Evolutionary conservation across 1,140 invertebrate species (phyloP).

Genomic region (Drosophila quadrilineata): DNA sequence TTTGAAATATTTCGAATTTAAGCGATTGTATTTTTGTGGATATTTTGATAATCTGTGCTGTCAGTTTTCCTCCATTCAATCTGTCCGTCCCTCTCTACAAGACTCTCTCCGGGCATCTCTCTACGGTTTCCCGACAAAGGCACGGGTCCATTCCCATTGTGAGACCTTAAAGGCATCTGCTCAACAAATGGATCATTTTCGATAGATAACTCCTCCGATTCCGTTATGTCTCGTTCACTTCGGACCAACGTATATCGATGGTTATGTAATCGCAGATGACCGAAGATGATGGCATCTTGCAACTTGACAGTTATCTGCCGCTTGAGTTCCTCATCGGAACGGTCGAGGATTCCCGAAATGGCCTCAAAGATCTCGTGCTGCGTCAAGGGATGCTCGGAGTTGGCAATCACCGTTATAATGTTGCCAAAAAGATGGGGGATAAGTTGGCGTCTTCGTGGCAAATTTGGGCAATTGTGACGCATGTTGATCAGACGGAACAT

Average conservation of each 20-base stretch:
- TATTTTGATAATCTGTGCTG: too few relatives aligned
- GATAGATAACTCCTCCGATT: slow-evolving; percentile 14
- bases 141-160: too few relatives aligned
- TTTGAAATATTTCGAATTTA: too few relatives aligned
- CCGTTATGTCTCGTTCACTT: slow-evolving; percentile 24
- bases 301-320: slow-evolving; percentile 58
- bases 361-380: slow-evolving; percentile 60
- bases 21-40: too few relatives aligned
- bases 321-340: slow-evolving; percentile 59
- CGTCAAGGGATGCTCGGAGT: slow-evolving; percentile 50
- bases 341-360: slow-evolving; percentile 45
- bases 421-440: slow-evolving; percentile 57
- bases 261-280: slow-evolving; percentile 46
- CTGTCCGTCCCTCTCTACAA: too few relatives aligned
- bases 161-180: too few relatives aligned
- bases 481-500: slow-evolving; percentile 20
- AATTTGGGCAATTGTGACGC: slow-evolving; percentile 45
- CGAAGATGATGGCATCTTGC: slow-evolving; percentile 56
- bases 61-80: too few relatives aligned
- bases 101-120: too few relatives aligned
- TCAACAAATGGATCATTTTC: too few relatives aligned
- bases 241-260: slow-evolving; percentile 47
- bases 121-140: too few relatives aligned
- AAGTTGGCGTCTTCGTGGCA: slow-evolving; percentile 48
- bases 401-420: slow-evolving; percentile 56